Conservation (phyloP, 2,888 invertebrate species). For the Serripes groenlandicus region DNA sequence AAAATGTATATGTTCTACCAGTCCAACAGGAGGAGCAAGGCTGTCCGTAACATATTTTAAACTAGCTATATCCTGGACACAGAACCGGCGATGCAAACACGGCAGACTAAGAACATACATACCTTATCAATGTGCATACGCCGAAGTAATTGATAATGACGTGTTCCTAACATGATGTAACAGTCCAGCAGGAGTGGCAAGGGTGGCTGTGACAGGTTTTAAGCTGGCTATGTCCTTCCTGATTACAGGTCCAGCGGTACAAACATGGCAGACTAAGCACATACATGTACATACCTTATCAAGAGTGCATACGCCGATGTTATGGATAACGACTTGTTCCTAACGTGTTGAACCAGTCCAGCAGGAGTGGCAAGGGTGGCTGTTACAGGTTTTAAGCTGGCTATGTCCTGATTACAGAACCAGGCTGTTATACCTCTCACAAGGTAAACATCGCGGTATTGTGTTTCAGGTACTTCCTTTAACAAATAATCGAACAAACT, state of each 20-base stretch:
- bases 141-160: conserved; percentile 39
- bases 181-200: conserved; percentile 40
- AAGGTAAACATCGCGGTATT: conserved; percentile 36
- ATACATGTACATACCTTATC: background rate
- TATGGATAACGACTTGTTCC: conserved; percentile 33
- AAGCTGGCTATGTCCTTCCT: conserved; percentile 27
- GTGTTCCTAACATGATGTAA: conserved; percentile 43
- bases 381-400: conserved; percentile 31
- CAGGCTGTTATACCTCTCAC: conserved; percentile 53
- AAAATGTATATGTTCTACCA: conserved; percentile 41
- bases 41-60: conserved; percentile 31
- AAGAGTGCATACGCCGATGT: conserved; percentile 40
- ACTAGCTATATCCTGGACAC: conserved; percentile 35
- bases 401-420: conserved; percentile 44
- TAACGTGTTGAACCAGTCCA: conserved; percentile 50
- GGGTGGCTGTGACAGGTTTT: conserved; percentile 30
- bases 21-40: conserved; percentile 35
- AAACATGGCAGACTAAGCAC: too few species aligned
- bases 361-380: conserved; percentile 31
- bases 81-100: too few species aligned
- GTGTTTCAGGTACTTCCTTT: conserved; percentile 29
- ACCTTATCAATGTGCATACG: conserved; percentile 30
- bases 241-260: too few species aligned
- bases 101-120: too few species aligned
- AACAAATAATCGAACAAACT: conserved; percentile 19